Percentiles rank a stretch among this genome's conserved stretches.
These are phyloP conservation scores for Myocastor coypus DNA, from an alignment of 2,113 vertebrate species.

Conservation along the genomic window DNA sequence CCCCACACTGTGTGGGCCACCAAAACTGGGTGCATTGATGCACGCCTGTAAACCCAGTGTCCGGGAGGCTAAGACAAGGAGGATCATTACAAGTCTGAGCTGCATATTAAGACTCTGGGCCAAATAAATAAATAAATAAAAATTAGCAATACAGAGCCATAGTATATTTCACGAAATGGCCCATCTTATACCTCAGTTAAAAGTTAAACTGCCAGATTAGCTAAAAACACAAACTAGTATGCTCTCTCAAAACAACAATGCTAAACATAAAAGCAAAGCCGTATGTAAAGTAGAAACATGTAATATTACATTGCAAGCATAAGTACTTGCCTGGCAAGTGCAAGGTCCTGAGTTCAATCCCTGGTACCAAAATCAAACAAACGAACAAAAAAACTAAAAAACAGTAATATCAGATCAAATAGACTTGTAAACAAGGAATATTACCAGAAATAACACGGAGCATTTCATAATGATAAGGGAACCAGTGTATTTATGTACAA, in stretches of 20 bases:
- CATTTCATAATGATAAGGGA: not conserved
- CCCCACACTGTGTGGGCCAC: too few relatives aligned
- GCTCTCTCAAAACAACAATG: not conserved
- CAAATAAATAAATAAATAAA: too few relatives aligned
- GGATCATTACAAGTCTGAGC: too few relatives aligned
- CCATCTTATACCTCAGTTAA: not conserved
- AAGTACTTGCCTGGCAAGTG: too few relatives aligned
- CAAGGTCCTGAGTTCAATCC: too few relatives aligned
- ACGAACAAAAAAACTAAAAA: not conserved
- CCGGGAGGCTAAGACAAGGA: too few relatives aligned
- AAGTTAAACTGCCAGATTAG: not conserved
- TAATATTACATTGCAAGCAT: too few relatives aligned
- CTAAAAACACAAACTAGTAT: not conserved
- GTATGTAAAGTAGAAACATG: not conserved
- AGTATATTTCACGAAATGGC: not conserved
- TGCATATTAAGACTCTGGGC: too few relatives aligned
- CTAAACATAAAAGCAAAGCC: constrained; percentile 35
- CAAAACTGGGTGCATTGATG: too few relatives aligned
- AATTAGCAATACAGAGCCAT: not conserved
- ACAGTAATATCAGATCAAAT: not conserved
- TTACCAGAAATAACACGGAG: not conserved
- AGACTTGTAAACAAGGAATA: not conserved
- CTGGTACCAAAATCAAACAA: too few relatives aligned
- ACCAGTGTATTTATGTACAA: not conserved
- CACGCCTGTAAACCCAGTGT: too few relatives aligned